Conservation (phyloP, 2,113 vertebrate species). For the Equus przewalskii region DNA sequence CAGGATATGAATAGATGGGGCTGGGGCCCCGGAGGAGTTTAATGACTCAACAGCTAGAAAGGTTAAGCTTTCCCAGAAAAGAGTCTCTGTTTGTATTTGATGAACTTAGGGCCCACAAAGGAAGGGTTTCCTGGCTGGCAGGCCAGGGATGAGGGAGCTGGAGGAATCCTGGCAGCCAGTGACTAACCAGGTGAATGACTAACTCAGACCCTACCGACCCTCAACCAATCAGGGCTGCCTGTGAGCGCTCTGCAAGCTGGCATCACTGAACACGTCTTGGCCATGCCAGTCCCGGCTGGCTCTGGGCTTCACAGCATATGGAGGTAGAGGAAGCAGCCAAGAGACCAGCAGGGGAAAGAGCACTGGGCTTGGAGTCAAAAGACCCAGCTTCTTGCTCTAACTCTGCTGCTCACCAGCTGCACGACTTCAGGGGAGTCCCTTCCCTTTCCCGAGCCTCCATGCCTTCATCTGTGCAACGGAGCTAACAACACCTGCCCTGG, state of each 20-base stretch:
- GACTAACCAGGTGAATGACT: constrained; percentile 82
- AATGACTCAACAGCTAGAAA: constrained; percentile 79
- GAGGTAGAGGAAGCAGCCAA: constrained; percentile 64
- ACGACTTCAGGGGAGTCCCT: not conserved
- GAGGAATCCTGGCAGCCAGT: constrained; percentile 17
- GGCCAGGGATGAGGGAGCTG: constrained; percentile 11
- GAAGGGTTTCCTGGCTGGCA: constrained; percentile 68
- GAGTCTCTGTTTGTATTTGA: constrained; percentile 73
- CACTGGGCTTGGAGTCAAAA: constrained; percentile 41
- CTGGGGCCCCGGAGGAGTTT: constrained; percentile 75
- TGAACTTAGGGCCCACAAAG: constrained; percentile 67
- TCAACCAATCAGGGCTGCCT: constrained; percentile 54
- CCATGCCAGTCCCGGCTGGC: constrained; percentile 55
- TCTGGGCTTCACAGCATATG: constrained; percentile 72
- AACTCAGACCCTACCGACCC: constrained; percentile 59
- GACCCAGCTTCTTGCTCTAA: not conserved
- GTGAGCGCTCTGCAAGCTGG: constrained; percentile 38
- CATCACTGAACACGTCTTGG: constrained; percentile 36
- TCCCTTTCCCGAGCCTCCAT: not conserved
- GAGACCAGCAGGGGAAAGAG: constrained; percentile 64
- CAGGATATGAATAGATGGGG: constrained; percentile 78
- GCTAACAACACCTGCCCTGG: not conserved
- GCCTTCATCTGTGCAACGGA: not conserved
- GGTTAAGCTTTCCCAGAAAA: constrained; percentile 72
- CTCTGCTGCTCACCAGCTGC: not conserved